Base-by-base conservation (phyloP, 2,888 invertebrate species). In the Drosophila paramelanica region DNA sequence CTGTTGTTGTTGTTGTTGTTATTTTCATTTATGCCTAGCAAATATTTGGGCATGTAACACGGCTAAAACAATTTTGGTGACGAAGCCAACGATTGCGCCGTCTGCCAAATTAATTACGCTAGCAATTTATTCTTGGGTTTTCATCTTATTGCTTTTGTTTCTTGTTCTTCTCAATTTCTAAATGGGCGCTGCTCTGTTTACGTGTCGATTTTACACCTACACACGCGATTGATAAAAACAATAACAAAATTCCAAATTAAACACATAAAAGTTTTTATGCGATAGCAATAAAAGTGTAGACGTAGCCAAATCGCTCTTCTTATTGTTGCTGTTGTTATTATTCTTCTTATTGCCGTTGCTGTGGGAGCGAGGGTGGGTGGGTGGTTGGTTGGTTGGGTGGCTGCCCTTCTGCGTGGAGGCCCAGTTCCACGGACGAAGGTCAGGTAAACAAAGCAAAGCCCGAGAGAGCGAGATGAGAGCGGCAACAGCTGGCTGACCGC, bases 161-260 rank as follows among this genome's bases (percentile, higher is more conserved):
- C 2, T 25, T 20, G 7, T 46, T 69, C 23, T 38, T 62, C 74
- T 69, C 58, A 79, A 70, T 76, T 70, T 70, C 61, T 64, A 87
- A 83, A 66, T 73, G 64, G 55, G 25, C 45, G 64, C 45, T 36
- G 58, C 75, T 53, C 60, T 79, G 78, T 84, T 80, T 84, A 69
- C 84, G 70, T 81, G 80, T 67, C 79, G 76, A 74, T 81, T 79
- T 79, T 74, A 72, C 82, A 87, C 81, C 79, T 70, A 67, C 69
- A 59, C 77, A 72, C 71, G 55, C 67, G 73, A 89, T 82, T 82
- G 88, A 89, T 88, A 83, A 84, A 88, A 82, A 89, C 89, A 87
- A 89, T 86, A 89, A 89, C 88, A 89, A 83, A 89, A 87, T 87
- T 86, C 84, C 81, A 90, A 86, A 89, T 86, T 87, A 86, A 89